Percentiles rank a stretch among this genome's conserved stretches.
Conservation (phyloP, 2,888 invertebrate species). For the Plutella xylostella region DNA sequence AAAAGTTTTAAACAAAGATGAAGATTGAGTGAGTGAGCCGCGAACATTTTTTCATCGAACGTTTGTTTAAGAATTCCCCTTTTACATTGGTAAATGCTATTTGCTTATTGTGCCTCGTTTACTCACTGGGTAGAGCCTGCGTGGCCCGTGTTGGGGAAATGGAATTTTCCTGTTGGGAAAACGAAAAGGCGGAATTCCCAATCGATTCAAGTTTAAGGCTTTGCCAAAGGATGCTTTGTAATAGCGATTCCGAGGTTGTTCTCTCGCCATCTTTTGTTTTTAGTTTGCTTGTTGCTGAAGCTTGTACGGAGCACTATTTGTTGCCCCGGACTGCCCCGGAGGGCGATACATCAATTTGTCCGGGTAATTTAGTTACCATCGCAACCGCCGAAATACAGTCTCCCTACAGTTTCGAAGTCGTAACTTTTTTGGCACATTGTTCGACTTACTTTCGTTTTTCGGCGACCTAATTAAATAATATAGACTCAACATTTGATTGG, state of each 20-base stretch:
- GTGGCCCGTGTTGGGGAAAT: constrained; percentile 60
- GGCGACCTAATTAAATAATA: no score
- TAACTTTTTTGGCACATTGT: no score
- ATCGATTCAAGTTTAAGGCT: constrained; percentile 49
- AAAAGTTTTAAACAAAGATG: no score
- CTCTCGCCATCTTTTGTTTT: no score
- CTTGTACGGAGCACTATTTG: not conserved
- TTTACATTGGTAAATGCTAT: constrained; percentile 42
- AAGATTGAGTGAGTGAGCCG: no score
- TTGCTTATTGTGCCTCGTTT: constrained; percentile 66
- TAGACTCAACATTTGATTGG: no score
- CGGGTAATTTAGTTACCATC: not conserved
- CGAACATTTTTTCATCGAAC: no score
- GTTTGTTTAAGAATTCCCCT: constrained; percentile 37
- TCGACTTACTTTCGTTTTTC: no score
- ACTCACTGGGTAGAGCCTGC: constrained; percentile 63
- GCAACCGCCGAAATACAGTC: not conserved
- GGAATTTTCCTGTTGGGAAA: constrained; percentile 61
- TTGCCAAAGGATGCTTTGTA: no score
- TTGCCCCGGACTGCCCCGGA: not conserved
- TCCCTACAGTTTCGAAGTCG: no score
- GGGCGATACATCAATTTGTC: not conserved
- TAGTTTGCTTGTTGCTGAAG: no score
- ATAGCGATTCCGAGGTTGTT: no score
- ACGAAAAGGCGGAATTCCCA: constrained; percentile 50